Base-by-base conservation (phyloP, 2,797 vertebrate species). In the Fistularia tabacaria region DNA sequence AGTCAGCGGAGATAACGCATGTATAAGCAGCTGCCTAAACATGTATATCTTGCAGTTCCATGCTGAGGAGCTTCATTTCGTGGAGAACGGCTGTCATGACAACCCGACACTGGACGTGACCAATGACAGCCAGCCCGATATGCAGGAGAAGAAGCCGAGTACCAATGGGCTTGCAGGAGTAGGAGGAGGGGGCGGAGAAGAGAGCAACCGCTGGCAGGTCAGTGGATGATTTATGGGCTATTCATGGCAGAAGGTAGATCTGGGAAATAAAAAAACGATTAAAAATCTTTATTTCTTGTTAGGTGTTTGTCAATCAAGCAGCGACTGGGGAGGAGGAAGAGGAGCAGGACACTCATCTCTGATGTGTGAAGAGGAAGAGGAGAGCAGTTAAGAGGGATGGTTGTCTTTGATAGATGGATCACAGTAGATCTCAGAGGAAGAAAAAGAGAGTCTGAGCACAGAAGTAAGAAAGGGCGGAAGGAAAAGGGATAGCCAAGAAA, bases 1-100 rank as follows among this genome's bases (percentile, higher is more conserved):
- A 25, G 25, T 25, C 25, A 25, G 25, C 25, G 5, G 25, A 25
- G 25, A 25, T 25, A 25, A 25, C 5, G 25, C 25, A 25, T 25
- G 2, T 25, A 25, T 25, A 25, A 25, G 5, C 25, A 25, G 25
- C 25, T 25, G 25, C 25, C 25, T 25, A 3, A 25, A 25, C 25
- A 25, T 25, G 5, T 25, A 25, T 25, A 8, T 36, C 44, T 57
- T 50, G 46, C 38, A 95, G 94, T 93, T 94, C 0, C 92, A 90
- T 0, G 93, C 91, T 0, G 95, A 99, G 81, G 96, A 99, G 82
- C 92, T 99, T 82, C 94, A 94, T 82, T 98, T 98, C 73, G 94
- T 98, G 68, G 95, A 98, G 88, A 99, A 97, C 0, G 95, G 95
- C 85, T 98, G 95, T 89, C 96, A 98, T 51, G 95, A 98, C 90